phyloP scores from a whole-genome alignment of 2,888 invertebrate species.

The Drosophila prolongata region DNA sequence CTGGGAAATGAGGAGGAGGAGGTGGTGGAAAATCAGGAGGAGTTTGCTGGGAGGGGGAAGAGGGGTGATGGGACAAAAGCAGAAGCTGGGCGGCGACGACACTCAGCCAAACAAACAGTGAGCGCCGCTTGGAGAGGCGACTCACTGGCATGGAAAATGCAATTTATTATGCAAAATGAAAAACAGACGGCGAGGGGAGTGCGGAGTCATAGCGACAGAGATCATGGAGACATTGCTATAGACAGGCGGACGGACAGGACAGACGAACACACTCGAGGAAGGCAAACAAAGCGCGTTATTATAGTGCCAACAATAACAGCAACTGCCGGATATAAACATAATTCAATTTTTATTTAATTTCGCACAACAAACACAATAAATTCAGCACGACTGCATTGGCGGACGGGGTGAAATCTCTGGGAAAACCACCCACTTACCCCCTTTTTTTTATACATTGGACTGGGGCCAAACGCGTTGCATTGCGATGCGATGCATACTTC shows the following conservation, averaged over 20 bases:
- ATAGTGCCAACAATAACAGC: constrained; percentile 75
- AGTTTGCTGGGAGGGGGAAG: not conserved
- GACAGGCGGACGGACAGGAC: constrained; percentile 20
- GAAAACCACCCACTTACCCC: not conserved
- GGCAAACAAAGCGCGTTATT: constrained; percentile 69
- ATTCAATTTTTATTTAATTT: constrained; percentile 81
- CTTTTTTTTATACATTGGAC: constrained; percentile 53
- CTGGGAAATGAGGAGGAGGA: not conserved
- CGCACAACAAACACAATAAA: constrained; percentile 77
- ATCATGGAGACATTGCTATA: constrained; percentile 56
- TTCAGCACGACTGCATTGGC: constrained; percentile 66
- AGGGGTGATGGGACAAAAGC: not conserved
- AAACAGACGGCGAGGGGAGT: constrained; percentile 57
- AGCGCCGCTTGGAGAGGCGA: constrained; percentile 17
- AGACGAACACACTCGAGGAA: constrained; percentile 23
- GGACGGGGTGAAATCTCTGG: constrained; percentile 7
- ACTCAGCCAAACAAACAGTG: constrained; percentile 47
- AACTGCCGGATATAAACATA: constrained; percentile 77
- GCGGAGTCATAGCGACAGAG: constrained; percentile 45
- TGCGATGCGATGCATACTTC: constrained; percentile 44
- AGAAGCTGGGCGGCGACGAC: constrained; percentile 28
- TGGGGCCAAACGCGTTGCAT: constrained; percentile 52
- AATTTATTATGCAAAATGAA: constrained; percentile 81
- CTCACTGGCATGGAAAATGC: constrained; percentile 78
- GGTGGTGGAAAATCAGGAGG: constrained; percentile 7